Conservation (phyloP, 2,797 vertebrate genomes). For the Smutsia gigantea region DNA sequence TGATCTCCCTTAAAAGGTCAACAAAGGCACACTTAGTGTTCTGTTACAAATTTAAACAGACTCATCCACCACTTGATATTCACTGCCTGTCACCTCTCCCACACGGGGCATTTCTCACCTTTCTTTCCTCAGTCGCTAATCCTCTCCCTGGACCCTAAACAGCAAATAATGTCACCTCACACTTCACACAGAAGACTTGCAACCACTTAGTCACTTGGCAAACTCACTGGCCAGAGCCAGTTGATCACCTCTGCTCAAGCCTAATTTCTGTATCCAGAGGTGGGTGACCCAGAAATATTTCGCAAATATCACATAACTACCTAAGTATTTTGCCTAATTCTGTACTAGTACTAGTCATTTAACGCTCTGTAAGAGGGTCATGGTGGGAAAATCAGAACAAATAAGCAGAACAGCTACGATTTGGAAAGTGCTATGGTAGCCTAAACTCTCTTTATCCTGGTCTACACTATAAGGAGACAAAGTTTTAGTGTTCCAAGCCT, state of each 20-base stretch:
- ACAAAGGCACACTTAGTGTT: accelerated
- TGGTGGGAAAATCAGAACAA: not conserved
- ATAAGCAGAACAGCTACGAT: not conserved
- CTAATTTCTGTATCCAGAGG: not conserved
- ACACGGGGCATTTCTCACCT: not conserved
- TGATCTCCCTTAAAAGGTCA: not conserved
- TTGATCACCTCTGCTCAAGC: not conserved
- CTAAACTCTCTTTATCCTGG: not conserved
- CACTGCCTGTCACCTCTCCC: accelerated
- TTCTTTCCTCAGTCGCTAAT: not conserved
- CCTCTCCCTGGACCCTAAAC: not conserved
- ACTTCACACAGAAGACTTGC: not conserved
- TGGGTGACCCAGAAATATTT: not conserved
- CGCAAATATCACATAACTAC: not conserved
- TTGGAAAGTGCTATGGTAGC: not conserved
- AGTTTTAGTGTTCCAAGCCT: not conserved
- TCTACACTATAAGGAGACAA: not conserved
- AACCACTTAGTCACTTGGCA: not conserved
- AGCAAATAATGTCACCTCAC: not conserved
- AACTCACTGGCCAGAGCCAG: not conserved
- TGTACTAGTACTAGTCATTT: not conserved
- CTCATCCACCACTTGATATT: not conserved
- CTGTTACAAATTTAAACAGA: not conserved
- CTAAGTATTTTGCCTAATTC: not conserved
- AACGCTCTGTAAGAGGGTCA: not conserved